These are phyloP conservation scores for Rhinichthys klamathensis DNA, from an alignment of 2,113 vertebrate species.

Conservation along the genomic window DNA sequence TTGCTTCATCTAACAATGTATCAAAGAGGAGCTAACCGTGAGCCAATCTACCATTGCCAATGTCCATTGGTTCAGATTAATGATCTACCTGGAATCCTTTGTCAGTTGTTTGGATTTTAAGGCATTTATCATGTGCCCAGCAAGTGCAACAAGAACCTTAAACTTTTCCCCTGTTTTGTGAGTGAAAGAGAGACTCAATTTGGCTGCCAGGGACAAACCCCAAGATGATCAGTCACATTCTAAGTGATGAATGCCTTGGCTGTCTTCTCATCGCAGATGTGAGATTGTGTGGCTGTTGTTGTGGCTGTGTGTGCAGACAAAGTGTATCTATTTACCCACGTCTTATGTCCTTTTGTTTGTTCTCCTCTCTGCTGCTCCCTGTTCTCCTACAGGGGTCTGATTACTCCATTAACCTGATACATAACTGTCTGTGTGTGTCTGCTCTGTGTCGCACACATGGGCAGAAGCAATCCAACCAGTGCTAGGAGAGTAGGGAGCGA, in stretches of 20 bases:
- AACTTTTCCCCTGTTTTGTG: neutral
- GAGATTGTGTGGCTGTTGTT: conserved; percentile 46
- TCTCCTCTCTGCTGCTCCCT: conserved; percentile 48
- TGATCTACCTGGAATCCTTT: neutral
- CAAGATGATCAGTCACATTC: conserved; percentile 42
- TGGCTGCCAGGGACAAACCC: conserved; percentile 39
- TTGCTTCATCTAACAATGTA: conserved; percentile 19
- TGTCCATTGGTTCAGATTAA: conserved; percentile 25
- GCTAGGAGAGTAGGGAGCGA: neutral
- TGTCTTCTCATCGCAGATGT: conserved; percentile 33
- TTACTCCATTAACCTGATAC: conserved; percentile 56
- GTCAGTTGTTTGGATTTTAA: conserved; percentile 16
- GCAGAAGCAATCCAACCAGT: neutral
- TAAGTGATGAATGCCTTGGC: conserved; percentile 46
- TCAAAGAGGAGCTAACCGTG: conserved; percentile 10
- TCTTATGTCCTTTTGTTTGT: conserved; percentile 52
- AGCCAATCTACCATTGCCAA: conserved; percentile 8
- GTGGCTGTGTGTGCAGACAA: conserved; percentile 41
- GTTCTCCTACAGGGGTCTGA: conserved; percentile 47
- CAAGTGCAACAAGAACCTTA: conserved; percentile 5
- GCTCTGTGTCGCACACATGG: conserved; percentile 11
- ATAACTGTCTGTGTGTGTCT: conserved; percentile 45
- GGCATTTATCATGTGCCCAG: conserved; percentile 17
- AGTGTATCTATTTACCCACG: conserved; percentile 49
- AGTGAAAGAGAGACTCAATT: neutral